Evolutionary conservation across 2,888 invertebrate species (phyloP).

Genomic region (Cryptops parisi): DNA sequence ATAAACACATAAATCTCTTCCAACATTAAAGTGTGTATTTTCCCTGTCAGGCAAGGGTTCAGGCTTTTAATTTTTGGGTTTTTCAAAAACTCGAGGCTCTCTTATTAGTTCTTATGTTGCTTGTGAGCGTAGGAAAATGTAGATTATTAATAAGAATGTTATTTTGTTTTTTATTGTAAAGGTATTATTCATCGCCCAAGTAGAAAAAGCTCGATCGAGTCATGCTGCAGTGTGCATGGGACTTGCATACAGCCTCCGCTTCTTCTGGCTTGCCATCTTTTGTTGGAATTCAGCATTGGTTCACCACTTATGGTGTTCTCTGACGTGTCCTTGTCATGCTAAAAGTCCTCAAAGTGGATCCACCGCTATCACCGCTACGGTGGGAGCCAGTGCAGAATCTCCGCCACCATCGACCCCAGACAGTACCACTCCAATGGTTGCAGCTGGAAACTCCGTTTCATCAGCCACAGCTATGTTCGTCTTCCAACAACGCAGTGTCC

Average conservation of each 20-base stretch:
- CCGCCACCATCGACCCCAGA: slow-evolving; percentile 1
- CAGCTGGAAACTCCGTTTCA: background rate
- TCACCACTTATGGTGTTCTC: slow-evolving; percentile 4
- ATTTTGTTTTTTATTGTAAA: no score
- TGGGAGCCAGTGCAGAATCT: background rate
- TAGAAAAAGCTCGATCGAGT: slow-evolving; percentile 9
- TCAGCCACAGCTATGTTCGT: background rate
- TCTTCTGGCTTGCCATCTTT: slow-evolving; percentile 12
- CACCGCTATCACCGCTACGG: slow-evolving; percentile 3
- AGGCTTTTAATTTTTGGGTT: no score
- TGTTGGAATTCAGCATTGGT: slow-evolving; percentile 3
- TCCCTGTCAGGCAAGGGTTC: no score
- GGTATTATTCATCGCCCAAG: slow-evolving; percentile 11
- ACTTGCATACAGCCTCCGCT: slow-evolving; percentile 9
- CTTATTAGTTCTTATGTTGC: no score
- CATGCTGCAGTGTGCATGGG: slow-evolving; percentile 4
- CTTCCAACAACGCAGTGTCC: background rate
- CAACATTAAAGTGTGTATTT: no score
- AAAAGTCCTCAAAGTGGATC: background rate
- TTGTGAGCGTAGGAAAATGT: no score
- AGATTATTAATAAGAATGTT: no score
- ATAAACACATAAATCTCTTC: no score
- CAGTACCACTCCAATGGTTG: background rate
- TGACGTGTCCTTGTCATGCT: background rate
- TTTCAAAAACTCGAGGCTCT: no score